Base-by-base conservation (phyloP, 2,113 vertebrate species). In the Malurus cyaneus region DNA sequence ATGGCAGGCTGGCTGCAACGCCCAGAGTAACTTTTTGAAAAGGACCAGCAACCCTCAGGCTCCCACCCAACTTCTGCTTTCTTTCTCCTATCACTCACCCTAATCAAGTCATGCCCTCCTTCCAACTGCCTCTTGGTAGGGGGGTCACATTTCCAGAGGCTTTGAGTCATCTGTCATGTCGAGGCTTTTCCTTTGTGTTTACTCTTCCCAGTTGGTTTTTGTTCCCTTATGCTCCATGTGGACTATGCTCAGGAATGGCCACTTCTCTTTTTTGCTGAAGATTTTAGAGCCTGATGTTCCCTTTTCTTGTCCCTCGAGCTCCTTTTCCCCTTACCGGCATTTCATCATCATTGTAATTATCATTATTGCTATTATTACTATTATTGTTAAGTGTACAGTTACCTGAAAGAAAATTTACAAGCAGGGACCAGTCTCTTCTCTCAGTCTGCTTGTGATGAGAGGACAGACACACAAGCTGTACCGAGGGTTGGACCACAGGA, bases 31-130 rank as follows among this genome's bases (percentile, higher is more conserved):
- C 69, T 49, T 82, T 84, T 53, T 92, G 60, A 92, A 84, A 84
- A 15, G 31, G 78, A 31, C 26, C 36, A 83, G 60, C 15, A 23
- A 14, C 10, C 8, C n/a, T 84, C 29, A n/a, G 24, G 20, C 18
- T 93, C 34, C 69, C 42, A 88, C 12, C 34, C 57, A 93, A 49
- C 32, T 60, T 84, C 93, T 95, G 82, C 80, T 92, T 93, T 91
- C 65, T 76, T 88, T 93, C 93, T 69, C 24, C 85, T 53, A 16
- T 88, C 90, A 64, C 72, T 94, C 78, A 47, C 39, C 34, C 44
- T 91, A 74, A 70, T 70, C 74, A 83, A 88, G 29, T 34, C 73
- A n/a, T 89, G 29, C 56, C 31, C 47, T 89, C 29, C 67, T 86
- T 80, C 66, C 1, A 0, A 18, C 39, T 89, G 62, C 57, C 14